phyloP scores from a whole-genome alignment of 2,888 invertebrate genomes.

The Nemotelus pantherinus region DNA sequence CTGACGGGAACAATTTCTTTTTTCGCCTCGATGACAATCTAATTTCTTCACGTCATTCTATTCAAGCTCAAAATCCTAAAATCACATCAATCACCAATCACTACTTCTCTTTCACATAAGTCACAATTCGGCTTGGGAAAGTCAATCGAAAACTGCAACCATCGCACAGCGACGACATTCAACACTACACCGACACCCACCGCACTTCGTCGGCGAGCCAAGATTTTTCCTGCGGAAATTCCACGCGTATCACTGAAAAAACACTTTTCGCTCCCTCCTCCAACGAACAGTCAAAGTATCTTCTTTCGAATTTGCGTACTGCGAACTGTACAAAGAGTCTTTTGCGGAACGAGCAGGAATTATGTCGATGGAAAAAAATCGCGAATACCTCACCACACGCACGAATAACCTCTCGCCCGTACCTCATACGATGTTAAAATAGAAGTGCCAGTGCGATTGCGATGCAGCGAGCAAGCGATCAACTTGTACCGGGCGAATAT shows the following conservation, averaged over 20 bases:
- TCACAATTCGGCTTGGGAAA: not conserved
- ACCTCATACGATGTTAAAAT: conserved; percentile 25
- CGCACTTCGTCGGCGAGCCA: not conserved
- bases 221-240: not conserved
- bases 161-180: conserved; percentile 8
- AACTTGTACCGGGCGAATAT: not conserved
- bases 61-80: no score
- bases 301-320: not conserved
- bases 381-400: conserved; percentile 16
- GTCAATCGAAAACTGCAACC: not conserved
- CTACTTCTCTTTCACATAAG: not conserved
- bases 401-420: conserved; percentile 27
- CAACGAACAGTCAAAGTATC: not conserved
- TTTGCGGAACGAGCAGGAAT: not conserved
- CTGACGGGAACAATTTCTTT: not conserved
- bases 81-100: not conserved
- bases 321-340: not conserved
- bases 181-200: not conserved
- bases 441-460: conserved; percentile 21
- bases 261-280: not conserved
- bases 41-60: not conserved
- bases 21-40: not conserved
- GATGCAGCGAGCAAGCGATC: conserved; percentile 4
- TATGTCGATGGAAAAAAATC: conserved; percentile 24
- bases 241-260: not conserved